Conservation (phyloP, 2,888 invertebrate species). For the Bhutanitis thaidina region DNA sequence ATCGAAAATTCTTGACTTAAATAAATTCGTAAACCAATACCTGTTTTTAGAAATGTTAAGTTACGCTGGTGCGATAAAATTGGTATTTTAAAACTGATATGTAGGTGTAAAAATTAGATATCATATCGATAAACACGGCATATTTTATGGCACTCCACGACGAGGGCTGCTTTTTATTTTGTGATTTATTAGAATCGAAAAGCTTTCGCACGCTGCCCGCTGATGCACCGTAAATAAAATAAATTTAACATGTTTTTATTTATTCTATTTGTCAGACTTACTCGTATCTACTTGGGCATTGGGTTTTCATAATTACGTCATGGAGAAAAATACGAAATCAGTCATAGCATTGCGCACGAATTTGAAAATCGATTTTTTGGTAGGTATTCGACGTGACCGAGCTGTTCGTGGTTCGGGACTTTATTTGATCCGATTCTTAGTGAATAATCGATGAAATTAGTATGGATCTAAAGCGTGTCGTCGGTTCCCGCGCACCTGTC, state of each 20-base stretch:
- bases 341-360: constrained; percentile 66
- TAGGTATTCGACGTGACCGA: constrained; percentile 56
- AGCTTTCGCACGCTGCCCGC: constrained; percentile 48
- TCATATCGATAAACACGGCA: no score
- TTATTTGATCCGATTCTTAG: constrained; percentile 53
- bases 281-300: constrained; percentile 1
- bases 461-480: constrained; percentile 53
- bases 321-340: constrained; percentile 29
- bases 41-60: no score
- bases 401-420: constrained; percentile 41
- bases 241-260: constrained; percentile 34
- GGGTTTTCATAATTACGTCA: constrained; percentile 1
- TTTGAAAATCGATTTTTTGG: constrained; percentile 56
- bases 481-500: constrained; percentile 54
- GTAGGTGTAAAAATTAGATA: no score
- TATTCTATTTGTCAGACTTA: constrained; percentile 21
- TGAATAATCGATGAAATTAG: constrained; percentile 64
- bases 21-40: no score
- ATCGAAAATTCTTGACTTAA: no score
- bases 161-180: constrained; percentile 38
- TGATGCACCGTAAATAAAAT: constrained; percentile 41
- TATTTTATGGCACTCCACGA: constrained; percentile 30
- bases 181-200: constrained; percentile 44
- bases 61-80: no score
- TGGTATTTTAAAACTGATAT: no score